Evolutionary conservation across 2,888 invertebrate genomes (phyloP), one percentile per base, ranked within the genome.

Genomic region (Merodon equestris): DNA sequence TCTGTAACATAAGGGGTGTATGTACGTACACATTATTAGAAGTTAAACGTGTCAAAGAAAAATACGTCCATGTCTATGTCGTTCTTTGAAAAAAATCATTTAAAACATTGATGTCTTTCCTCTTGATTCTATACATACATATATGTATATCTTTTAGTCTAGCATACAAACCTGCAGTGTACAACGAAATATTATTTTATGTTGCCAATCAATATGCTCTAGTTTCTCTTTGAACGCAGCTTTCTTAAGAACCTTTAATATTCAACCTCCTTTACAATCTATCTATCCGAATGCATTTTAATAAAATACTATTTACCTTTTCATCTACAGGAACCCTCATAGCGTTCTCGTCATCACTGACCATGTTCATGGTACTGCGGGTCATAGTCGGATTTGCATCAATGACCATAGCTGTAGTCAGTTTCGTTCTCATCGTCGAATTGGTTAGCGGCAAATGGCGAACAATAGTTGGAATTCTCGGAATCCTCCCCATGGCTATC

Each of bases 391-490:
- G 93, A 75, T 92, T 91, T 87, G 91, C 92, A 82, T 92, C 91
- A 71, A 92, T 93, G 84, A 92, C 93, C 70, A 88, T 89, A 82
- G 85, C 87, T 79, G 93, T 95, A 82, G 95, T 95, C 57, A 92
- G 92, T 70, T 93, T 93, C 86, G 93, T 93, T 34, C 87, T 93
- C 48, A 91, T 92, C 60, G 91, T 93, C 83, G 93, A 93, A 88
- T 85, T 93, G 74, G 92, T 93, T 15, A 92, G 92, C 73, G 92
- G 92, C 44, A 90, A 91, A 84, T 92, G 92, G 91, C 89, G 92
- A 76, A 92, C 92, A 45, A 90, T 93, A 73, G 90, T 92, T 74
- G 93, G 93, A 3, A 91, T 93, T 53, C 90, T 91, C 36, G 92
- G 92, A 85, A 89, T 93, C 75, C 90, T 93, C 83, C 92, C 93